Percentiles rank a stretch among this genome's conserved stretches.
Conservation (phyloP, 2,113 vertebrate genomes). For the Xiphophorus couchianus region DNA sequence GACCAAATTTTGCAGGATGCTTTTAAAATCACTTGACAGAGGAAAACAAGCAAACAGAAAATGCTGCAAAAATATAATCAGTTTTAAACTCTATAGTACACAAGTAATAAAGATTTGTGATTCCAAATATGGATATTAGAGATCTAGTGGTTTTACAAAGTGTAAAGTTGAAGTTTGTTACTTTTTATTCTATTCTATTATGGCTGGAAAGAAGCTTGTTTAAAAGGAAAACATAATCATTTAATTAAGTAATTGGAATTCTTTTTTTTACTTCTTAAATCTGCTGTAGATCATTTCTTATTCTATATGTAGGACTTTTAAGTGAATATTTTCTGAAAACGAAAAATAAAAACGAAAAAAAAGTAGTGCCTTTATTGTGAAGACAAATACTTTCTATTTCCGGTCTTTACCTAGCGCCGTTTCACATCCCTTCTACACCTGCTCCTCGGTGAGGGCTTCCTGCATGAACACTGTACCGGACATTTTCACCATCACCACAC, state of each 20-base stretch:
- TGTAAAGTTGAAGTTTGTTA: background rate
- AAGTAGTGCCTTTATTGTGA: conserved; percentile 25
- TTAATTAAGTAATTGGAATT: background rate
- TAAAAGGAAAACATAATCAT: background rate
- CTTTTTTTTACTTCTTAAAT: background rate
- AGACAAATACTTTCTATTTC: conserved; percentile 1
- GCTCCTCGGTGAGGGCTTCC: conserved; percentile 1
- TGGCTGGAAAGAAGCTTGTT: background rate
- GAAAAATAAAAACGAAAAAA: too few relatives aligned
- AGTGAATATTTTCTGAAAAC: background rate
- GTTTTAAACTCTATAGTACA: too few relatives aligned
- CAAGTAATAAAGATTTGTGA: too few relatives aligned
- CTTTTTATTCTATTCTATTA: background rate
- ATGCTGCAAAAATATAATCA: too few relatives aligned
- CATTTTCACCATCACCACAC: background rate
- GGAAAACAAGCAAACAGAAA: too few relatives aligned
- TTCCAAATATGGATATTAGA: too few relatives aligned
- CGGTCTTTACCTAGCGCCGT: background rate
- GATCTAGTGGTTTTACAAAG: too few relatives aligned
- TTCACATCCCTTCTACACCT: conserved; percentile 37
- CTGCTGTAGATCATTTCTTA: background rate
- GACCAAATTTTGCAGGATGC: too few relatives aligned
- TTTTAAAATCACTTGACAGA: too few relatives aligned
- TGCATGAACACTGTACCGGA: conserved; percentile 4
- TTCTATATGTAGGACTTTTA: background rate